Conservation (phyloP, 2,888 invertebrate genomes). For the Thymelicus acteon region DNA sequence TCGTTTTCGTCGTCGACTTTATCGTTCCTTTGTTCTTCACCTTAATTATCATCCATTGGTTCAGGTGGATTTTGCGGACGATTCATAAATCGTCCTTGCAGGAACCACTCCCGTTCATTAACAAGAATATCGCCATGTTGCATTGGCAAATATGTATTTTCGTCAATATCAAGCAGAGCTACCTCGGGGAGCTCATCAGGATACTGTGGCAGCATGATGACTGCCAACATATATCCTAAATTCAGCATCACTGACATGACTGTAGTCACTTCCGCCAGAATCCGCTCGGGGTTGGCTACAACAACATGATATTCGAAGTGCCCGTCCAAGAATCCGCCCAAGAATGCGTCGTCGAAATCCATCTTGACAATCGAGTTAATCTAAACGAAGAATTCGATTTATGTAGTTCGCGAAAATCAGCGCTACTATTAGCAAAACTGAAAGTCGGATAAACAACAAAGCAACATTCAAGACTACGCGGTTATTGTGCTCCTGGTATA, state of each 20-base stretch:
- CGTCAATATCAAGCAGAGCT: background rate
- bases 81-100: background rate
- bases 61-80: background rate
- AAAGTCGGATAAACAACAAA: background rate
- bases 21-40: too few species aligned
- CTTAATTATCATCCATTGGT: background rate
- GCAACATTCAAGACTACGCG: background rate
- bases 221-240: background rate
- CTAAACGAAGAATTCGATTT: background rate
- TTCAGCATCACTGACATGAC: slow-evolving; percentile 1
- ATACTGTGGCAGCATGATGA: slow-evolving; percentile 1
- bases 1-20: too few species aligned
- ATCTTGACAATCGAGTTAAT: background rate
- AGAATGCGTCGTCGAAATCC: background rate
- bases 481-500: background rate
- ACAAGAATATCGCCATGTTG: background rate
- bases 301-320: background rate
- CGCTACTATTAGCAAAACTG: background rate
- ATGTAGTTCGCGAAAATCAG: background rate
- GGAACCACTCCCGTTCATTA: background rate
- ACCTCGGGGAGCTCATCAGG: background rate
- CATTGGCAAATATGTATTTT: background rate
- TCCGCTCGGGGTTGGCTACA: background rate
- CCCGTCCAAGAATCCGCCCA: background rate
- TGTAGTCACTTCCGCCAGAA: background rate